Evolutionary conservation across 2,888 invertebrate species (phyloP).

Genomic region (Agonopterix alstromeriana): DNA sequence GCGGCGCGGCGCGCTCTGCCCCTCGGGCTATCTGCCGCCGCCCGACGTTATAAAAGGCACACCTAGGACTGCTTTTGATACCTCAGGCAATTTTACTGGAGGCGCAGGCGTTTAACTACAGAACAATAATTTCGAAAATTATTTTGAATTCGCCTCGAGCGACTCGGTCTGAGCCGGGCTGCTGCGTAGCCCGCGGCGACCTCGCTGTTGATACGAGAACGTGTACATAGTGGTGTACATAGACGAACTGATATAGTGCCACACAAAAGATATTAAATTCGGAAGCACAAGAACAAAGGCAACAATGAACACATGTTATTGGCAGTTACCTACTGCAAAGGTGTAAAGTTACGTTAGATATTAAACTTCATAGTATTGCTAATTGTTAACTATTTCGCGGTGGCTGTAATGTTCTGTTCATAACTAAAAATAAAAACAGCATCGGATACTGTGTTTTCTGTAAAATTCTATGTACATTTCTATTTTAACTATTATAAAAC

Average conservation of each 20-base stretch:
- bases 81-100: constrained; percentile 39
- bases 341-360: neutral
- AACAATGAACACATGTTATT: neutral
- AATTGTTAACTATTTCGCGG: too few species aligned
- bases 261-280: too few species aligned
- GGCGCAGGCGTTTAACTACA: constrained; percentile 58
- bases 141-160: constrained; percentile 54
- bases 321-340: neutral
- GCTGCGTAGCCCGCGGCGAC: constrained; percentile 7
- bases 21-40: constrained; percentile 7
- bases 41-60: constrained; percentile 26
- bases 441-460: too few species aligned
- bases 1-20: constrained; percentile 11
- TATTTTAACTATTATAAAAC: too few species aligned
- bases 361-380: too few species aligned
- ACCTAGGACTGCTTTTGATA: constrained; percentile 42
- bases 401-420: too few species aligned
- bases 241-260: neutral
- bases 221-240: neutral
- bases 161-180: constrained; percentile 22
- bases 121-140: constrained; percentile 69
- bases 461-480: too few species aligned
- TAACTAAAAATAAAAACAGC: too few species aligned
- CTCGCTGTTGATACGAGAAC: neutral
- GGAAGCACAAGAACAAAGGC: too few species aligned